phyloP scores from a whole-genome alignment of 2,113 vertebrate species.

The Acrocephalus arundinaceus region DNA sequence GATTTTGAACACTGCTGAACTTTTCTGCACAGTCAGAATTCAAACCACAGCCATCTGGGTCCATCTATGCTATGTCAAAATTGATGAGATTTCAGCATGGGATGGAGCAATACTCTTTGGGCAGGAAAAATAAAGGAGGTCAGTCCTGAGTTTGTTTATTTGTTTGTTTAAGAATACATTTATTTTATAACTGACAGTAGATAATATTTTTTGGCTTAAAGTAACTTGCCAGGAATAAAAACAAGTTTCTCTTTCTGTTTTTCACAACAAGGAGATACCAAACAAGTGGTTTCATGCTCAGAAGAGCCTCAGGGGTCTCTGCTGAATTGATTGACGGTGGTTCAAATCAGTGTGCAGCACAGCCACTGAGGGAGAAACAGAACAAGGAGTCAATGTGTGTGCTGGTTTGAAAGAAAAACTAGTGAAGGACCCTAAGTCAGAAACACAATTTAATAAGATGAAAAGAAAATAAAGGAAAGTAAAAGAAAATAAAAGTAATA shows the following conservation, averaged over 20 bases:
- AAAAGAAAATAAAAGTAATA: too few relatives aligned
- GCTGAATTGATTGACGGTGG: not conserved
- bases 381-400: not conserved
- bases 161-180: not conserved
- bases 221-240: not conserved
- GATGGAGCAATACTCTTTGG: not conserved
- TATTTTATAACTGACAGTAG: not conserved
- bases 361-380: slow-evolving; percentile 44
- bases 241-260: not conserved
- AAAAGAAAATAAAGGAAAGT: too few relatives aligned
- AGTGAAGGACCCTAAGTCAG: too few relatives aligned
- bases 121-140: not conserved
- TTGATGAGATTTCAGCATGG: not conserved
- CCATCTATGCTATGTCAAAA: not conserved
- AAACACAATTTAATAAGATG: too few relatives aligned
- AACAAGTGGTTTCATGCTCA: not conserved
- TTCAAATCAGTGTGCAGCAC: slow-evolving; percentile 48
- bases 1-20: not conserved
- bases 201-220: not conserved
- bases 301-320: not conserved
- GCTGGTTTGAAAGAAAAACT: too few relatives aligned
- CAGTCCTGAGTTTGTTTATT: not conserved
- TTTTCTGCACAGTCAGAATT: not conserved
- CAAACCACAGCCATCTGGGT: not conserved
- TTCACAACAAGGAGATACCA: not conserved